Evolutionary conservation across 2,113 vertebrate genomes (phyloP), one percentile per base, ranked within the genome.

Genomic region (Scytalopus superciliaris): DNA sequence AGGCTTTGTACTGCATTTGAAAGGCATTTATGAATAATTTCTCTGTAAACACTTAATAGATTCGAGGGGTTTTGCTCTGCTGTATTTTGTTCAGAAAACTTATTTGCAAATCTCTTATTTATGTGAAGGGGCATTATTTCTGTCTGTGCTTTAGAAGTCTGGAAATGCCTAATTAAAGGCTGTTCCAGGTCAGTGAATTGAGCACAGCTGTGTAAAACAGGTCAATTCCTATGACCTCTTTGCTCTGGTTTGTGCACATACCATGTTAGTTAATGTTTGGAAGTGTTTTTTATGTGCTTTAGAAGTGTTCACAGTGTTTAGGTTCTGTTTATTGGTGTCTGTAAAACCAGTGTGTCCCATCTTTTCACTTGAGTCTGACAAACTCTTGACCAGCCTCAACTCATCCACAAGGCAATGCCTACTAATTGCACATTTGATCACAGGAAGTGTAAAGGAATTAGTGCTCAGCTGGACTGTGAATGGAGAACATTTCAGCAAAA

Each of bases 101-200:
- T 79, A 44, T 7, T 82, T 78, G 78, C 35, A 86, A 84, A 78
- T 88, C 90, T 80, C 30, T 82, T 56, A 33, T 67, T 85, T 94
- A 21, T n/a, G 33, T 86, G 82, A 77, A 91, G 66, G 68, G 63
- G 31, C 30, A 30, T 70, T 88, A 77, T 81, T 94, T 86, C 69
- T 83, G 4, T 33, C n/a, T 86, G 82, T 85, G 25, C 74, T 89
- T 82, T 85, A 77, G 62, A 22, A 39, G 31, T 73, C 67, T 59
- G 68, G 84, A 95, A 93, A 92, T 94, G 82, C 79, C 79, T 77
- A 77, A 90, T 95, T 86, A 92, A 87, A 87, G 76, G 75, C 75
- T 91, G 70, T 89, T 90, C 44, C 70, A 85, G 94, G 92, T 90
- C 94, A 94, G 60, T 4, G 53, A 74, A 49, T 39, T 72, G 82